Conservation (phyloP, 2,888 invertebrate species). For the Belgica antarctica region DNA sequence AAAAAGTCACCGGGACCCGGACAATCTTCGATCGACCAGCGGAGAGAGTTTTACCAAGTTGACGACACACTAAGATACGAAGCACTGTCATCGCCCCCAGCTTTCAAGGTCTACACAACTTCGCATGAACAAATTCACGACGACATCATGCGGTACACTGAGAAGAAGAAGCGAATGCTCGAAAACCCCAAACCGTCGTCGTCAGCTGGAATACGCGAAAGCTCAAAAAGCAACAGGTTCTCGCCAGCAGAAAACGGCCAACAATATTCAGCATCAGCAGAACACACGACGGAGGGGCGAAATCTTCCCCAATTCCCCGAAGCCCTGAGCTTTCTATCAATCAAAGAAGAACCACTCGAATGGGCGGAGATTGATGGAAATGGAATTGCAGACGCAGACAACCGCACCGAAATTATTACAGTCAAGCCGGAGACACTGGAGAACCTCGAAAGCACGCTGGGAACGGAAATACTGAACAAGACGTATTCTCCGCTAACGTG, state of each 20-base stretch:
- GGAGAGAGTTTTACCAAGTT: constrained; percentile 24
- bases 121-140: constrained; percentile 11
- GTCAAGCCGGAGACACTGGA: constrained; percentile 63
- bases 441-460: constrained; percentile 47
- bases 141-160: constrained; percentile 21
- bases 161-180: constrained; percentile 31
- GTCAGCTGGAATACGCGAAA: constrained; percentile 10
- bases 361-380: constrained; percentile 64
- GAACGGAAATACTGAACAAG: constrained; percentile 52
- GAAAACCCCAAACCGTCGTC: constrained; percentile 33
- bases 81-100: constrained; percentile 14
- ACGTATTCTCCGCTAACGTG: constrained; percentile 75
- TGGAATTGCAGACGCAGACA: constrained; percentile 23
- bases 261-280: not conserved
- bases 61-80: constrained; percentile 30
- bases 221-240: constrained; percentile 16
- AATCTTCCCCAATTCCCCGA: constrained; percentile 45
- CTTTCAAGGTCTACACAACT: constrained; percentile 32
- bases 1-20: constrained; percentile 22
- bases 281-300: not conserved
- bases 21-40: not conserved
- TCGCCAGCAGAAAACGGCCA: constrained; percentile 6
- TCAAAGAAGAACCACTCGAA: constrained; percentile 67
- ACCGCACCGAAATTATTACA: constrained; percentile 55
- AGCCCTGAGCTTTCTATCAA: constrained; percentile 46